A percentile compares a stretch with the other conserved stretches of the same genome.
Conservation (phyloP, 2,888 invertebrate genomes). For the Rhyacophila evoluta region DNA sequence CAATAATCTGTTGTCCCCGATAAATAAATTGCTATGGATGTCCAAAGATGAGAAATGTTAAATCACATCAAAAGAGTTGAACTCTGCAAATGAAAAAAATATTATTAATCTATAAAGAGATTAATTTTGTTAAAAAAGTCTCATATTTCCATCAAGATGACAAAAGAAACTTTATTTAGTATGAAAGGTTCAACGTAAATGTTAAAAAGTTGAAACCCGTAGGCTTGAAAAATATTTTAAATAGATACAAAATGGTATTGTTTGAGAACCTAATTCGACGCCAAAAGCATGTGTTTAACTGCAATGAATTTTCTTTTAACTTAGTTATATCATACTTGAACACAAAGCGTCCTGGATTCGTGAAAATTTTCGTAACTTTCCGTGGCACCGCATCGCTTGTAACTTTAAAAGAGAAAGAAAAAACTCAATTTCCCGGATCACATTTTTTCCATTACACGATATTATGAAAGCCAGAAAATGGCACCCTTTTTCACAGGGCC, state of each 20-base stretch:
- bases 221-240: no score
- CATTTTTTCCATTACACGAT: slow-evolving; percentile 6
- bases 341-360: neutral
- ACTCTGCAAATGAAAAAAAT: no score
- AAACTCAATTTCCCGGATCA: slow-evolving; percentile 18
- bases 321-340: neutral
- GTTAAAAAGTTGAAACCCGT: no score
- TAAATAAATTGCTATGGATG: no score
- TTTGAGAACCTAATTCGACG: neutral
- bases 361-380: neutral
- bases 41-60: no score
- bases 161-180: no score
- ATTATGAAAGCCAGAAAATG: slow-evolving; percentile 5
- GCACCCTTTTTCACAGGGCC: neutral
- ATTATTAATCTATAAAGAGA: no score
- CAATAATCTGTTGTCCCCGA: no score
- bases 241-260: neutral
- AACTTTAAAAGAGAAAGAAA: neutral
- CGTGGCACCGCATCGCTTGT: neutral
- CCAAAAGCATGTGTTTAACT: neutral
- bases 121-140: no score
- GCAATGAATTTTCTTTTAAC: slow-evolving; percentile 24
- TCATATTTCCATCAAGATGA: no score
- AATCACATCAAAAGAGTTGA: no score
- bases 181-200: no score